A percentile compares a stretch with the other conserved stretches of the same genome.
These are phyloP conservation scores for Trogon surrucura DNA, from an alignment of 2,113 vertebrate genomes.

Conservation along the genomic window DNA sequence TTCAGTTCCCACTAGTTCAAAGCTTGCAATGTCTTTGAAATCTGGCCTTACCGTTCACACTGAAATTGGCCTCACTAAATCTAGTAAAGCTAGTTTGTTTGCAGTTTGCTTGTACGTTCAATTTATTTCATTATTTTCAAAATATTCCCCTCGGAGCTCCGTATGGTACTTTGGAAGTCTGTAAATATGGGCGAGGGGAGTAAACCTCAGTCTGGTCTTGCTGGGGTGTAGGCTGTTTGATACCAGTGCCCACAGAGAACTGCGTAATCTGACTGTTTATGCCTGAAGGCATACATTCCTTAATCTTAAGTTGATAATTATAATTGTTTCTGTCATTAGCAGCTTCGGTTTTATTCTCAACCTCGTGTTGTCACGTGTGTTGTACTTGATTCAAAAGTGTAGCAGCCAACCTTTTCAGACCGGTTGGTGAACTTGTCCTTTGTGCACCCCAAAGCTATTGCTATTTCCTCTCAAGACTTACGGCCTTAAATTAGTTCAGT, in stretches of 20 bases:
- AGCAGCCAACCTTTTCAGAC: neutral
- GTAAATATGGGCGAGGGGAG: neutral
- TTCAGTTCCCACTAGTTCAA: neutral
- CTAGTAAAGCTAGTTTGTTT: neutral
- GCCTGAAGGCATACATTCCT: neutral
- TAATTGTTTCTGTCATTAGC: neutral
- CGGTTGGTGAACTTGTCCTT: neutral
- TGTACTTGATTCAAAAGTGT: rapidly evolving
- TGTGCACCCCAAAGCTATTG: neutral
- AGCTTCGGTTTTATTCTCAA: neutral
- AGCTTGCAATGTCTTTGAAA: neutral
- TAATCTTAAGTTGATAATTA: neutral
- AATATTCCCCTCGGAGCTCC: neutral
- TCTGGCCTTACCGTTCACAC: neutral
- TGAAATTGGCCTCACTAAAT: neutral
- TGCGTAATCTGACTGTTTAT: neutral
- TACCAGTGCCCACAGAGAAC: neutral
- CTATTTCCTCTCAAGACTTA: neutral
- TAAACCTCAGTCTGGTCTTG: neutral
- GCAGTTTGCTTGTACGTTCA: neutral
- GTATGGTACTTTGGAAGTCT: neutral
- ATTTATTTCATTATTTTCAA: neutral
- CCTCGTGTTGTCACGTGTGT: rapidly evolving
- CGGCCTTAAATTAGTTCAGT: neutral
- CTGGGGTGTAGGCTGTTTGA: neutral